Base-by-base conservation (phyloP, 2,888 invertebrate genomes). In the Melieria omissa region DNA sequence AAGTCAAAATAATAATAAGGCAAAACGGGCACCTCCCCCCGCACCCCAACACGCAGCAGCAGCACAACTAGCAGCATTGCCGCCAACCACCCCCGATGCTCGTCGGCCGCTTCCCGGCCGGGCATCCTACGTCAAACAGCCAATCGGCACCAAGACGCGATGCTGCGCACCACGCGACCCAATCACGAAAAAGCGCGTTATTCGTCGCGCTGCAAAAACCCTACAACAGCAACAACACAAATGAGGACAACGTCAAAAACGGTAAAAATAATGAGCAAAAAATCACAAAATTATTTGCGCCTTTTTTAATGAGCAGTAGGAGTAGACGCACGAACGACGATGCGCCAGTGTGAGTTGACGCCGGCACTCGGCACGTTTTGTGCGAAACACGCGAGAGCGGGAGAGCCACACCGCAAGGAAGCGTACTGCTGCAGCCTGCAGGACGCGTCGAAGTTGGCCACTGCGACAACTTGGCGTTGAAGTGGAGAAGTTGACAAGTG, bases 131-230 rank as follows among this genome's bases (percentile, higher is more conserved):
- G 57, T 57, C 65, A 42, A 29, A 41, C 45, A 70, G 54, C 70
- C 70, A 70, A 70, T 70, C 70, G 70, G 65, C 44, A 61, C 60
- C 49, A 70, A 70, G 70, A 61, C 58, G 64, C 45, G 58, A 57
- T 58, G 60, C 46, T 47, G 49, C 29, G 49, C 58, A 41, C 41
- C 16, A 70, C n/a, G 66, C 60, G 65, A 64, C 60, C 71, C 71
- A 71, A 71, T 71, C 71, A 65, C 71, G 71, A 65, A 71, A 65
- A 65, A 64, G 60, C 67, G 67, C 67, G 67, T 60, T 61, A 58
- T 67, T 49, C 12, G 49, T 44, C 7, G 47, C 58, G 49, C 52
- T 6, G 47, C 58, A 46, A 49, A 47, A 65, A 16, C 44, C 4
- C 41, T 52, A 42, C n/a, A n/a, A 14, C 41, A 29, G n/a, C 10